Evolutionary conservation across 2,797 vertebrate genomes (phyloP).

Genomic region (Eospalax fontanierii): DNA sequence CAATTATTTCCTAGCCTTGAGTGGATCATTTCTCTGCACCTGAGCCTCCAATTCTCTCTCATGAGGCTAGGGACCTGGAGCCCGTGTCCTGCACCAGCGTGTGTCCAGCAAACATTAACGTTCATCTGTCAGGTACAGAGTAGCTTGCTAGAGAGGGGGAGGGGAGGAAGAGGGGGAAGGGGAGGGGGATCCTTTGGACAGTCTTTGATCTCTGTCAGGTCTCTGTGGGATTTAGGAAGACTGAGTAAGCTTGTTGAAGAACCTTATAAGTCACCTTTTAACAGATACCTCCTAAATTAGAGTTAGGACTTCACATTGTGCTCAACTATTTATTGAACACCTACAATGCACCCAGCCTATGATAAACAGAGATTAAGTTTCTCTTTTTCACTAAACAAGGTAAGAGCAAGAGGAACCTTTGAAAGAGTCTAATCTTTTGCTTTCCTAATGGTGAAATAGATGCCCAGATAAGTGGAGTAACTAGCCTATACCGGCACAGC

Average conservation of each 20-base stretch:
- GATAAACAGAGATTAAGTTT: background rate
- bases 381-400: background rate
- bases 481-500: background rate
- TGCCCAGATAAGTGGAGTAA: background rate
- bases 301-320: background rate
- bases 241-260: background rate
- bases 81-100: rapidly evolving
- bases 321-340: background rate
- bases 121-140: background rate
- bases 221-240: background rate
- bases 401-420: background rate
- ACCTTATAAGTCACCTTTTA: background rate
- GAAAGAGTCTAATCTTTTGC: background rate
- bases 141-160: background rate
- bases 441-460: background rate
- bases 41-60: background rate
- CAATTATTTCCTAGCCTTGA: background rate
- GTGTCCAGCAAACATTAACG: rapidly evolving
- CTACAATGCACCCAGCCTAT: background rate
- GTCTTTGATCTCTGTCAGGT: background rate
- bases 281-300: background rate
- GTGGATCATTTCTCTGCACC: background rate
- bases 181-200: too few species aligned
- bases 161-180: background rate
- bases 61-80: too few species aligned